Percentiles rank a stretch among this genome's conserved stretches.
Evolutionary conservation across 2,888 invertebrate species (phyloP).

Genomic region (Synanthedon vespiformis): DNA sequence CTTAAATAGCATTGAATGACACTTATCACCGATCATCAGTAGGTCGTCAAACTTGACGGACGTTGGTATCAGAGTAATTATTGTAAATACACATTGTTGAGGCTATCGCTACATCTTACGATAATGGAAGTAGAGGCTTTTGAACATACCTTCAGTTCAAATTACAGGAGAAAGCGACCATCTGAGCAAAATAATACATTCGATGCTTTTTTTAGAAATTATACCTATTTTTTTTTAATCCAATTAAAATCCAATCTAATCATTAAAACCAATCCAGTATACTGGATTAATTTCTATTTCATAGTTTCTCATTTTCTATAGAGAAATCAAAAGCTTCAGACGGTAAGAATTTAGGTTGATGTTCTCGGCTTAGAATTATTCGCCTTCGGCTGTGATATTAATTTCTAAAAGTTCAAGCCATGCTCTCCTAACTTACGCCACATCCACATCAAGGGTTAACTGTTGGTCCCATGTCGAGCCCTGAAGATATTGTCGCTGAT

Average conservation of each 20-base stretch:
- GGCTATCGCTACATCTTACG: conserved; percentile 24
- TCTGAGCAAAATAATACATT: not conserved
- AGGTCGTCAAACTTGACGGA: conserved; percentile 26
- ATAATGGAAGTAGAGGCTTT: conserved; percentile 18
- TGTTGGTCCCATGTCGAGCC: conserved; percentile 26
- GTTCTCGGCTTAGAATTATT: no score
- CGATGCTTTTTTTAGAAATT: no score
- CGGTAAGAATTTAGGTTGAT: no score
- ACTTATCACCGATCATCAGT: not conserved
- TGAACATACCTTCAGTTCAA: no score
- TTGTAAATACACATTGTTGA: conserved; percentile 35
- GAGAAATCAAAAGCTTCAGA: no score
- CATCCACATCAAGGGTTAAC: conserved; percentile 1
- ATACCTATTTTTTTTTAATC: no score
- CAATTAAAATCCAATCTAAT: no score
- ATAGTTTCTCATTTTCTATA: no score
- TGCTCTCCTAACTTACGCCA: conserved; percentile 9
- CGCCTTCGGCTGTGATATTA: no score
- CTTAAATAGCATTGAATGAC: not conserved
- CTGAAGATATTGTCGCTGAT: conserved; percentile 23
- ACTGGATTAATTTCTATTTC: no score
- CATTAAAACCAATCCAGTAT: no score
- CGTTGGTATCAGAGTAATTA: conserved; percentile 38
- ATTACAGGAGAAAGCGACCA: conserved; percentile 1
- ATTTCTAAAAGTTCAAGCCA: not conserved